phyloP scores from a whole-genome alignment of 2,797 vertebrate genomes.

The Xenops minutus region DNA sequence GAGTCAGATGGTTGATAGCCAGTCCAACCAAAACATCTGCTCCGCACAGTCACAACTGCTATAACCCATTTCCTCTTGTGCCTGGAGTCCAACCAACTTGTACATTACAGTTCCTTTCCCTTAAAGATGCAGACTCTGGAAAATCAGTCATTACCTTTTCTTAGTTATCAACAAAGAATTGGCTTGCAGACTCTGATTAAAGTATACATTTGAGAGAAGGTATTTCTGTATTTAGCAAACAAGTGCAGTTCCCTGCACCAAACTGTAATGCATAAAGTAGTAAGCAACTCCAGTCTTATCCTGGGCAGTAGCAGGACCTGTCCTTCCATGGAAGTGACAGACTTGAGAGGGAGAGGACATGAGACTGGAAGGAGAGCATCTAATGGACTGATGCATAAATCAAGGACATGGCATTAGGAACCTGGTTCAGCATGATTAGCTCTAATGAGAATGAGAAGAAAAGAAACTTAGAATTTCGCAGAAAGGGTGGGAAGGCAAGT shows the following conservation, averaged over 20 bases:
- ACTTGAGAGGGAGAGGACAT: neutral
- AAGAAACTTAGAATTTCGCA: neutral
- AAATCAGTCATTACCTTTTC: neutral
- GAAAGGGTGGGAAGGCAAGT: neutral
- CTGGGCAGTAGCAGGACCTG: neutral
- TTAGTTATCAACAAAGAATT: neutral
- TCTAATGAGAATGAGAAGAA: neutral
- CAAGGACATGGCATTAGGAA: neutral
- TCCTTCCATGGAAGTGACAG: neutral
- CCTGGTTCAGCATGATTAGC: neutral
- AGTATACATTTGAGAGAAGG: neutral
- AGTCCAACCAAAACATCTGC: constrained; percentile 84
- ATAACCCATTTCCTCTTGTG: constrained; percentile 78
- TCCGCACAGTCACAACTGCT: constrained; percentile 76
- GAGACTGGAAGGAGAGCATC: accelerated
- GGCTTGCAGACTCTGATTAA: neutral
- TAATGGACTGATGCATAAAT: accelerated
- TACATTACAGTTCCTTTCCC: constrained; percentile 55
- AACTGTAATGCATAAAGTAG: accelerated
- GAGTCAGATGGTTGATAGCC: constrained; percentile 77
- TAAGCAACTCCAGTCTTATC: neutral
- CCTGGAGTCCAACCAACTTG: constrained; percentile 76
- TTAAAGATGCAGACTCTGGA: constrained; percentile 73
- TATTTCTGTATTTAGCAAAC: neutral
- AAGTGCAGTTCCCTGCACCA: neutral